Evolutionary conservation across 2,113 vertebrate genomes (phyloP), one percentile per base, ranked within the genome.

Genomic region (Nesogale talazaci): DNA sequence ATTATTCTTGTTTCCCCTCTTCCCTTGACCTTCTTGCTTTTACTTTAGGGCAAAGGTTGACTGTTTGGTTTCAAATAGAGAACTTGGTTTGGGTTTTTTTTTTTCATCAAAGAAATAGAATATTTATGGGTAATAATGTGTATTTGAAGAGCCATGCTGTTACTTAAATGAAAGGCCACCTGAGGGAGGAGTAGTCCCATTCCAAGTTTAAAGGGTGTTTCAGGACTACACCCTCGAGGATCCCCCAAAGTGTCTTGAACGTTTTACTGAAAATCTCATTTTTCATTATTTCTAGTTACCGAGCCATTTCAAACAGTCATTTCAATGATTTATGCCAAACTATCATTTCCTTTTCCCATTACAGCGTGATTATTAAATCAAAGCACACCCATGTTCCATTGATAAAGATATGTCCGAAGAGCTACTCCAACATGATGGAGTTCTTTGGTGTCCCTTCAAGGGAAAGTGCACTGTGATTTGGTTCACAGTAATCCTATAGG

Each of bases 261-360:
- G 67, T 20, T 88, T 95, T 90, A 80, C 22, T 92, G 40, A 83
- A 94, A 93, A 83, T 63, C n/a, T 19, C 31, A 88, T 91, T 86
- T 23, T 95, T 95, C n/a, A 25, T 20, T 72, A 29, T 93, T 91
- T 83, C 34, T 83, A 83, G 75, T 14, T 3, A 89, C 38, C 72
- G 57, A 74, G 67, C 25, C 11, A 90, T 31, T 31, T 86, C 17
- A 46, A 88, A 91, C 46, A 88, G 52, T 74, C 83, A 31, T 42
- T 72, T 93, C 83, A 52, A 59, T 61, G 22, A 70, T n/a, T 84
- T 31, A 90, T 90, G n/a, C 12, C 77, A 90, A 94, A 81, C 25
- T 7, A 46, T 36, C 81, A 12, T 29, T 88, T 86, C 76, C 25
- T 31, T 88, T 74, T 90, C 27, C 83, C 42, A 84, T 81, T 81